phyloP scores from a whole-genome alignment of 2,888 invertebrate species.

The Acleris emargana region DNA sequence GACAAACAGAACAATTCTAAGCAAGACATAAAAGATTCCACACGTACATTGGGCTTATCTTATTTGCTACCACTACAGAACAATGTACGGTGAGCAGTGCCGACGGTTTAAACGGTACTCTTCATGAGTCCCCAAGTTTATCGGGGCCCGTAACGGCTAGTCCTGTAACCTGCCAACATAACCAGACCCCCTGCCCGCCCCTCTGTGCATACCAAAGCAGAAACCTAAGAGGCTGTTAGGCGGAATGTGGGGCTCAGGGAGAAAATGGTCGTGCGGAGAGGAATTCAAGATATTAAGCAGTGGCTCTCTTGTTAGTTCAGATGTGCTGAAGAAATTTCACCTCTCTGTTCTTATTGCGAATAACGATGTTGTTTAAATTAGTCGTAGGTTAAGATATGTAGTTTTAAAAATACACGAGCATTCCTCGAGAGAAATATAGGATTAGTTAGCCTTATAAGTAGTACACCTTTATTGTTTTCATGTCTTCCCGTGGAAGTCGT shows the following conservation, averaged over 20 bases:
- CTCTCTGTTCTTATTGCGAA: conserved; percentile 43
- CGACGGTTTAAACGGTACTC: conserved; percentile 81
- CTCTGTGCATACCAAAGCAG: conserved; percentile 39
- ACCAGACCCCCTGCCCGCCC: conserved; percentile 50
- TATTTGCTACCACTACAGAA: conserved; percentile 61
- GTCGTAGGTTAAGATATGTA: neutral
- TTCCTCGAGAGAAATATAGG: too few relatives aligned
- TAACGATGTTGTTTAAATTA: conserved; percentile 8
- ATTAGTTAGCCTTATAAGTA: too few relatives aligned
- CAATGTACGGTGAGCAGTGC: conserved; percentile 77
- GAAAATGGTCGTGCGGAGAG: conserved; percentile 57
- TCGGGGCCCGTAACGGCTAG: conserved; percentile 75
- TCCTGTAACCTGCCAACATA: conserved; percentile 56
- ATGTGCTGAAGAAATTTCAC: conserved; percentile 67
- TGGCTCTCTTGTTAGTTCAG: conserved; percentile 73
- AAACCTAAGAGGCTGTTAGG: conserved; percentile 37
- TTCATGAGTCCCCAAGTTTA: conserved; percentile 77
- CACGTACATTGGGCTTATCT: conserved; percentile 34
- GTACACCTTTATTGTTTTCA: too few relatives aligned
- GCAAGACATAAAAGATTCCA: conserved; percentile 21
- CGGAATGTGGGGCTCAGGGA: conserved; percentile 44
- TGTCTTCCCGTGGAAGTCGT: too few relatives aligned
- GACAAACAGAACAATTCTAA: conserved; percentile 1
- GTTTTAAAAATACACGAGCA: too few relatives aligned
- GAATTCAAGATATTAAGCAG: conserved; percentile 79